These are phyloP conservation scores for Drosophila rufa DNA, from an alignment of 1,140 invertebrate species.

Conservation along the genomic window DNA sequence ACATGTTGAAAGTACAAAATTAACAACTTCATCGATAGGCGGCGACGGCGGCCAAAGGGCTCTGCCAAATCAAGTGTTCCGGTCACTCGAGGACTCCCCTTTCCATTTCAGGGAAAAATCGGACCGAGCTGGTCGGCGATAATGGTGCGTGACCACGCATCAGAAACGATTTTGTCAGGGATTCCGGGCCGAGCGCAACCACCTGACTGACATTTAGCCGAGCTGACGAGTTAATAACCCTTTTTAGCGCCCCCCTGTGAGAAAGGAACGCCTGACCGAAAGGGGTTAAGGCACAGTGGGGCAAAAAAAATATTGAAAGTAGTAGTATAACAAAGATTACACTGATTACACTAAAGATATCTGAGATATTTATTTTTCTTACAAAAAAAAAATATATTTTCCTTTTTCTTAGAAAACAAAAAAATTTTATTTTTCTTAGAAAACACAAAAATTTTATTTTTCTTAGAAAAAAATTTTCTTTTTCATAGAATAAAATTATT, in stretches of 20 bases:
- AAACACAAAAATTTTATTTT: too few relatives aligned
- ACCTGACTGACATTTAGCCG: slow-evolving; percentile 78
- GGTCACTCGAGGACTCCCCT: slow-evolving; percentile 3
- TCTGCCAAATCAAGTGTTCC: slow-evolving; percentile 61
- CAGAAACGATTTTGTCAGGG: slow-evolving; percentile 79
- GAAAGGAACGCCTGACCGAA: slow-evolving; percentile 20
- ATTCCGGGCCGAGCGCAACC: slow-evolving; percentile 44
- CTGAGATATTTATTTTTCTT: too few relatives aligned
- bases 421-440: too few relatives aligned
- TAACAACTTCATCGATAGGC: slow-evolving; percentile 83
- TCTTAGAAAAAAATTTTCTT: too few relatives aligned
- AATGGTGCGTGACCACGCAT: slow-evolving; percentile 85
- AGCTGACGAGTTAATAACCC: slow-evolving; percentile 85
- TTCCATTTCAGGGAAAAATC: slow-evolving; percentile 4
- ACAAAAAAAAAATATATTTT: too few relatives aligned
- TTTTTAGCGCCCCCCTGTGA: slow-evolving; percentile 71
- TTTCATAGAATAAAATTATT: too few relatives aligned
- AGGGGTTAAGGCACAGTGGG: slow-evolving; percentile 15
- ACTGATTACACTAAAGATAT: too few relatives aligned
- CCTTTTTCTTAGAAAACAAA: too few relatives aligned
- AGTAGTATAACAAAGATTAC: too few relatives aligned
- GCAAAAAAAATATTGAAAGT: too few relatives aligned
- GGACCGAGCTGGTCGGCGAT: slow-evolving; percentile 39
- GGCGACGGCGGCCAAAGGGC: slow-evolving; percentile 46
- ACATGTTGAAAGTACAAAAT: slow-evolving; percentile 51